Percentiles rank a stretch among this genome's conserved stretches.
These are phyloP conservation scores for Callaeas wilsoni DNA, from an alignment of 2,113 vertebrate genomes.

Conservation along the genomic window DNA sequence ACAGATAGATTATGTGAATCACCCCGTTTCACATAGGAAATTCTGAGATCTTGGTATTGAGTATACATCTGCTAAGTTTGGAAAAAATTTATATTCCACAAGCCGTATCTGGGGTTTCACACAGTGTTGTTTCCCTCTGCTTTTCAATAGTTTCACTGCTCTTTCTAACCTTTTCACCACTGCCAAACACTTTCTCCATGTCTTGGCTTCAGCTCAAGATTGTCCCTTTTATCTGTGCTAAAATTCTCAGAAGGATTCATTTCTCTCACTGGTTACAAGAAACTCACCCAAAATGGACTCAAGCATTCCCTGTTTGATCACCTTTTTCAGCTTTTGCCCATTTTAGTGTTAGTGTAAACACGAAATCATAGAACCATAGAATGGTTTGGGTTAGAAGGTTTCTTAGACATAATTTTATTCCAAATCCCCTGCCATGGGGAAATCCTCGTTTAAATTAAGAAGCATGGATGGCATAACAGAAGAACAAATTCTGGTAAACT, in stretches of 20 bases:
- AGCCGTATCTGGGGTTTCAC: background rate
- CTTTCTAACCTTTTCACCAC: background rate
- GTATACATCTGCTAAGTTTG: background rate
- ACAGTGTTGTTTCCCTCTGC: background rate
- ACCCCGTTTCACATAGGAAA: background rate
- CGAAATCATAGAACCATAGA: background rate
- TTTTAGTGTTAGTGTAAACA: background rate
- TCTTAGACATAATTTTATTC: background rate
- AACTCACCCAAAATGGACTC: background rate
- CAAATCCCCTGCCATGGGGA: background rate
- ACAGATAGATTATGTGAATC: background rate
- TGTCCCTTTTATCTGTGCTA: background rate
- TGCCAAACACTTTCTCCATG: background rate
- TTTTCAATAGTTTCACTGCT: background rate
- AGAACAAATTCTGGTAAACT: background rate
- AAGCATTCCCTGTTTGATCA: background rate
- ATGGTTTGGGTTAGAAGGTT: background rate
- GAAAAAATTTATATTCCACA: background rate
- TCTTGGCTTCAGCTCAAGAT: background rate
- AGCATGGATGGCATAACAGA: background rate
- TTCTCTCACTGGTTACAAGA: background rate
- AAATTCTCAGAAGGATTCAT: background rate
- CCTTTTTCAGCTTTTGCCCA: background rate
- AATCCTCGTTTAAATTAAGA: background rate
- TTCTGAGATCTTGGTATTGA: background rate